Conservation (phyloP, 2,797 vertebrate species). For the Cynodonichthys magdalenae region DNA sequence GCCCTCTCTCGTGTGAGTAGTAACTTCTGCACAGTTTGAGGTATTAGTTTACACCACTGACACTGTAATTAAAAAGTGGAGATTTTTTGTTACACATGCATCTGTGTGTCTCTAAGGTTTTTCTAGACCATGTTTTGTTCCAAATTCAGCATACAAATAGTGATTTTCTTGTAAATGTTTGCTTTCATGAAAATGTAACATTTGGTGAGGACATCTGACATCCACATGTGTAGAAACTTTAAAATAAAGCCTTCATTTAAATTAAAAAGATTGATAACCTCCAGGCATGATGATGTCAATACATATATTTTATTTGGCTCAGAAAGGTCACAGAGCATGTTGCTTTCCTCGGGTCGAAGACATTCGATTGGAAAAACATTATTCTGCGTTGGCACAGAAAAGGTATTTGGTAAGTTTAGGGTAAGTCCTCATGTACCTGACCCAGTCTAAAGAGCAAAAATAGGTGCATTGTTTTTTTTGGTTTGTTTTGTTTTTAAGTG, state of each 20-base stretch:
- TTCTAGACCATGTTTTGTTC: not conserved
- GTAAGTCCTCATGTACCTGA: conserved; percentile 41
- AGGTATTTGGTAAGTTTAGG: conserved; percentile 48
- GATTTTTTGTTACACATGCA: not conserved
- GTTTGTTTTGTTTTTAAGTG: conserved; percentile 58
- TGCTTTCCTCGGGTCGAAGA: conserved; percentile 41
- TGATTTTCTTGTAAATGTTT: not conserved
- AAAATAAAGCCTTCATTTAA: conserved; percentile 26
- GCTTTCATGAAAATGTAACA: conserved; percentile 10
- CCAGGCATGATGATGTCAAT: conserved; percentile 52
- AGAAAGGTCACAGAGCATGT: conserved; percentile 56
- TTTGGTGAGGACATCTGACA: not conserved
- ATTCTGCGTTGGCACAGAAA: conserved; percentile 46
- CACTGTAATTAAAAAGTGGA: conserved; percentile 14
- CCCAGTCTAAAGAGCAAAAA: conserved; percentile 63
- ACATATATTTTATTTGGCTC: conserved; percentile 74
- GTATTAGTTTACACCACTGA: conserved; percentile 35
- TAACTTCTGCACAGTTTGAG: conserved; percentile 28
- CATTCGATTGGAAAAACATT: conserved; percentile 10
- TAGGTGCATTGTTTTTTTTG: conserved; percentile 63
- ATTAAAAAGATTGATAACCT: conserved; percentile 49
- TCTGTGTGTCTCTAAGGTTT: not conserved
- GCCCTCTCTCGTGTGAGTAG: conserved; percentile 38
- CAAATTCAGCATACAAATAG: not conserved
- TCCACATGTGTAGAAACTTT: not conserved